Base-by-base conservation (phyloP, 2,113 vertebrate species). In the Alaudala cheleensis region DNA sequence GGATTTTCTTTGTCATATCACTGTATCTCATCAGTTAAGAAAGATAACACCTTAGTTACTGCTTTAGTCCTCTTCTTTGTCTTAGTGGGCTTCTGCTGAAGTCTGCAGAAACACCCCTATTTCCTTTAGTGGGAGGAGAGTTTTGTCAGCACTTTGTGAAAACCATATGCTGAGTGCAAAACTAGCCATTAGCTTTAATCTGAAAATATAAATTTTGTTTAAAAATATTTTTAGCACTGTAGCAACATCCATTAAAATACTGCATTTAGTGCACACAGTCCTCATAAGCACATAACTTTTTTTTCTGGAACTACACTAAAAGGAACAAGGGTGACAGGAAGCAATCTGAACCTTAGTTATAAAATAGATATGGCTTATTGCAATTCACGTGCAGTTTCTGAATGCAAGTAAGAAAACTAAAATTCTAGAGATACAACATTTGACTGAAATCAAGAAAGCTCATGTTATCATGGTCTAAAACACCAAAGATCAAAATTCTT, bases 131-230 rank as follows among this genome's bases (percentile, higher is more conserved):
- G 62, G 66, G 62, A 95, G 40, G 20, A 61, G 58, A 72, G 78
- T 90, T 92, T 80, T 82, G 66, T 90, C 88, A 95, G 71, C 70
- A 49, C 37, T 94, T 90, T 39, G 24, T 76, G 81, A 79, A 89
- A 90, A 86, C 17, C 74, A 39, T 85, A 65, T 72, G 70, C 79
- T 80, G 74, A 93, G 66, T 90, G 37, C 54, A 92, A 54, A 79
- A 37, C 25, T 91, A 69, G 12, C 49, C 66, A 73, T 90, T 94
- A 93, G 12, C 49, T 69, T 50, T 66, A 82, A 90, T 88, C 50
- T 85, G 53, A 88, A 96, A 88, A 45, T 56, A 66, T 67, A 65
- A 84, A 89, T 85, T 93, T 49, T 24, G 29, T 21, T 79, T 51
- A 5, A 72, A 87, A 56, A 28, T 54, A 14, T 3, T 66, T 37